Base-by-base conservation (phyloP, 2,797 vertebrate species). In the Ambastaia sidthimunki region DNA sequence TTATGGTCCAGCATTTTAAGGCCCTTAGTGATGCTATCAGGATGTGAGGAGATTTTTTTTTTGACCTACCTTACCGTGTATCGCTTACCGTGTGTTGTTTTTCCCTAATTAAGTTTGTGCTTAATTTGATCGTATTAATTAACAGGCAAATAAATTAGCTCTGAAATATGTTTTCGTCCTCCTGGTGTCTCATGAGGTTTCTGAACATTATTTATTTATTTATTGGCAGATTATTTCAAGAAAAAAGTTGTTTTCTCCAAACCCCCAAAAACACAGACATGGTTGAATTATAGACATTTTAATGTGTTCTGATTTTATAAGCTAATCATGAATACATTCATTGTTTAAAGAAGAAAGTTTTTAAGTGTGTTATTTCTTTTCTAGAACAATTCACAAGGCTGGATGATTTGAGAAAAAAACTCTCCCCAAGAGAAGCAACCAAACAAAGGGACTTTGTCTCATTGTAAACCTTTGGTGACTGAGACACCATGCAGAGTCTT, bases 391-490 rank as follows among this genome's bases (percentile, higher is more conserved):
- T 47, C 59, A 23, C 34, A 57, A 41, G 25, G 37, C 31, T 77
- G 25, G 67, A 44, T 41, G n/a, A 28, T 41, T 52, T 25, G 25
- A n/a, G 15, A 71, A 78, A 44, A 60, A 48, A 78, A 78, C 68
- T 62, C 37, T 71, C 55, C 19, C 52, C 28, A 57, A 73, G 62
- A 57, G 12, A 73, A 62, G 18, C 15, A n/a, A 55, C 4, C 50
- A 78, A 87, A 86, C 81, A 87, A 87, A 83, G 84, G 65, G 70
- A 77, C 74, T 76, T 71, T 82, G 74, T 86, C 65, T 48, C 63
- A 47, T 62, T 80, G 66, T 82, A 73, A 60, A 66, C 62, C 72
- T 80, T 69, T 77, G 67, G 67, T 69, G 78, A 85, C 48, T 44
- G 66, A 70, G 74, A 84, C 82, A 83, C 60, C 85, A 81, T 65